Base-by-base conservation (phyloP, 2,797 vertebrate species). In the Sebastolobus altivelis region DNA sequence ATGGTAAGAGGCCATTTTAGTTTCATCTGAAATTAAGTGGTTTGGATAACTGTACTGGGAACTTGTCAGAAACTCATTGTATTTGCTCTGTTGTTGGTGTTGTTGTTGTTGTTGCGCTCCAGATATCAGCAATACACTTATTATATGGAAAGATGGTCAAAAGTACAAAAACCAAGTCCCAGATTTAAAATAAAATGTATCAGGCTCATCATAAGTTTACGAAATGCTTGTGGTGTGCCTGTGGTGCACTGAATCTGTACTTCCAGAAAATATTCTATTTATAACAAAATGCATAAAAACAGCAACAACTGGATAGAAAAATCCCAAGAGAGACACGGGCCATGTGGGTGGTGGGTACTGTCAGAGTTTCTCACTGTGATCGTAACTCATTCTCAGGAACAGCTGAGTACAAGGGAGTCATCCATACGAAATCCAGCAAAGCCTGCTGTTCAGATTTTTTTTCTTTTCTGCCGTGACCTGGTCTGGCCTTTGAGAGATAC, bases 361-460 rank as follows among this genome's bases (percentile, higher is more conserved):
- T 82, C 78, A 55, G 72, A 75, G 61, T 78, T 83, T 88, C 87
- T 87, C 77, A 68, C 78, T 86, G 80, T 71, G 84, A 77, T 79
- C 85, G 77, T 94, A 93, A 93, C 82, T 94, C 90, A 89, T 89
- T 82, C 85, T 85, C 86, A 79, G 87, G 88, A 89, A 93, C 93
- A 94, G 93, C 92, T 93, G 94, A 93, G 85, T 85, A 80, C 81
- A 83, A 79, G 65, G 80, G 87, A 89, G 85, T 89, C 87, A 90
- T 92, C 90, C 88, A 81, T 89, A 85, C 87, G 84, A 91, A 93
- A 93, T 93, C 86, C 84, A 87, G 77, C 74, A 88, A 89, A 89
- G 82, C 88, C 88, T 63, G 65, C 80, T 63, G 84, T 65, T 83
- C 74, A 81, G 11, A 52, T 52, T 10, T 49, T 67, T 66, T 55